Base-by-base conservation (phyloP, 2,113 vertebrate species). In the Albula glossodonta region DNA sequence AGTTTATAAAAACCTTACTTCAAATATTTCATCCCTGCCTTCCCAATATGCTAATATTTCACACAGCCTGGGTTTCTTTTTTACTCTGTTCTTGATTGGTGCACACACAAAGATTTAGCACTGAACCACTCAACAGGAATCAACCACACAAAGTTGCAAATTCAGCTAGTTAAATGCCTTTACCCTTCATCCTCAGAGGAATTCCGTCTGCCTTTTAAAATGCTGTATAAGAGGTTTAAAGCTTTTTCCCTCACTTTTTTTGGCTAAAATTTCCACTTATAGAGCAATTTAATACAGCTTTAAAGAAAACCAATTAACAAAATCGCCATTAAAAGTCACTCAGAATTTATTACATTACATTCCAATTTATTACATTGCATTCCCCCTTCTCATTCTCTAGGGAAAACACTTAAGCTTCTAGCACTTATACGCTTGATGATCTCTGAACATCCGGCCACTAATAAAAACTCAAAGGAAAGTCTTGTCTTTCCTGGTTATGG, bases 161-260 rank as follows among this genome's bases (percentile, higher is more conserved):
- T 80, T 89, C 88, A 89, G 85, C 63, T 3, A 78, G 85, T 84
- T 79, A 85, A 88, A 85, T 85, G 87, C 88, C 89, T 88, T 77
- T 66, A 87, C 11, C 77, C 81, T 84, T 90, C 90, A 89, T 89
- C 89, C 87, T 78, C 31, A 1, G 5, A 90, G 25, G 89, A 94
- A 92, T 89, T 89, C 87, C 66, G 56, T 50, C 51, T 87, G 89
- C 89, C 85, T 79, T 87, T 87, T 83, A 88, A 70, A 87, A 87
- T 74, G 83, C 78, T 89, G 86, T 87, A 25, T 91, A 90, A 91
- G 90, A 87, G 89, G 86, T 88, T 91, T 90, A 91, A 41, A 7
- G 13, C 57, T 86, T 84, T 87, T 86, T 85, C 83, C 15, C 48
- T 56, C 77, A 57, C 85, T 66, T 82, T 88, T 86, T 81, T 88